Evolutionary conservation across 2,113 vertebrate species (phyloP), one percentile per base, ranked within the genome.

Genomic region (Oostethus manadensis): DNA sequence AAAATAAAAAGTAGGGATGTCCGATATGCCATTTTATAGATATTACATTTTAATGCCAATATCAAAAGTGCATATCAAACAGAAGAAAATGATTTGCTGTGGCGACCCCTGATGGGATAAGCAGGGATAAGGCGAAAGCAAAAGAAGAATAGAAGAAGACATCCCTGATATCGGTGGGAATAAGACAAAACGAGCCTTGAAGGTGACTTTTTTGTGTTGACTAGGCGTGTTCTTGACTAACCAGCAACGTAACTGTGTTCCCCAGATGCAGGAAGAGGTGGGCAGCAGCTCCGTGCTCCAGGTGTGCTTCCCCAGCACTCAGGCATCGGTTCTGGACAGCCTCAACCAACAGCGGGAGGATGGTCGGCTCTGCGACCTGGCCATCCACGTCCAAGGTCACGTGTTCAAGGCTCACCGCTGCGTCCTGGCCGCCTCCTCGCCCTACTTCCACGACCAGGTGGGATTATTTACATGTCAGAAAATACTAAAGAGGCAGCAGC

Each of bases 331-430:
- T 42, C 82, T 97, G 87, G 92, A 93, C 73, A 89, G 91, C 59
- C 90, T 96, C 59, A 95, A 96, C 85, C 91, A 85, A 43, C 94
- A 97, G 84, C 78, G 94, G 1, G 83, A 94, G 40, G 93, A 96
- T 13, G 93, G 94, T 13, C 81, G 90, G 47, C 90, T 93, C 40
- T 93, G 91, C 11, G 91, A 93, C 73, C 88, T 93, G 44, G 89
- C 91, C 79, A 91, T 93, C 81, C 90, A 92, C 45, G 91, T 91
- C 17, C 91, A 93, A 82, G 91, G 89, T 2, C 89, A 89, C 16
- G 90, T 91, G 64, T 93, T 92, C 75, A 90, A 87, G 50, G 91
- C 91, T 18, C 91, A 93, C 66, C 88, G 91, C 61, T 92, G 91
- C 43, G 91, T 93, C 44, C 81, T 93, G 74, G 91, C 91, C 0